These are phyloP conservation scores for Agrotis clavis DNA, from an alignment of 2,888 invertebrate species.

Conservation along the genomic window DNA sequence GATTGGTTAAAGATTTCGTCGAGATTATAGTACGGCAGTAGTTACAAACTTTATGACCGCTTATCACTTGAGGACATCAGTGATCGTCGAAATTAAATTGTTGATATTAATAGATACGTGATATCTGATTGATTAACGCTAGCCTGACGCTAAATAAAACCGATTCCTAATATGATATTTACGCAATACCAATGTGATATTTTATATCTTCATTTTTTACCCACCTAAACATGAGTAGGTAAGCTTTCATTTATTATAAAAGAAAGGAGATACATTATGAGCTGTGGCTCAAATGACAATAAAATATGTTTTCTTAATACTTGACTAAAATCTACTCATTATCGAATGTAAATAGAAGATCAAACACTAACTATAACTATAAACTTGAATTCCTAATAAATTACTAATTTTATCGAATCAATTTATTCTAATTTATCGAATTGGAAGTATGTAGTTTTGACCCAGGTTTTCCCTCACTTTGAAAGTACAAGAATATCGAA, in stretches of 20 bases:
- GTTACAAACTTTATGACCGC: background rate
- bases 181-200: conserved; percentile 27
- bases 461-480: conserved; percentile 12
- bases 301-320: conserved; percentile 28
- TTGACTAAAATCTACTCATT: conserved; percentile 29
- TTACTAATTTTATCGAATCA: conserved; percentile 21
- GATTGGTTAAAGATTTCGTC: background rate
- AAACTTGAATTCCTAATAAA: conserved; percentile 16
- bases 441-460: conserved; percentile 29
- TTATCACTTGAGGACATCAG: background rate
- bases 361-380: conserved; percentile 39
- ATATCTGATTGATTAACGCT: conserved; percentile 21
- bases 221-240: background rate
- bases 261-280: conserved; percentile 13
- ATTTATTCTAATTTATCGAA: background rate
- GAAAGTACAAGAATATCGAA: conserved; percentile 20
- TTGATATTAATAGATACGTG: background rate
- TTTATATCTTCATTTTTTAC: conserved; percentile 22
- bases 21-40: background rate
- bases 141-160: conserved; percentile 21
- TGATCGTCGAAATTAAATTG: background rate
- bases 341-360: conserved; percentile 51
- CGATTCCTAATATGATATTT: too few species aligned
- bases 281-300: conserved; percentile 18
- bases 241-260: conserved; percentile 14